These are phyloP conservation scores for Pleuronectes platessa DNA, from an alignment of 2,113 vertebrate genomes.

Conservation along the genomic window DNA sequence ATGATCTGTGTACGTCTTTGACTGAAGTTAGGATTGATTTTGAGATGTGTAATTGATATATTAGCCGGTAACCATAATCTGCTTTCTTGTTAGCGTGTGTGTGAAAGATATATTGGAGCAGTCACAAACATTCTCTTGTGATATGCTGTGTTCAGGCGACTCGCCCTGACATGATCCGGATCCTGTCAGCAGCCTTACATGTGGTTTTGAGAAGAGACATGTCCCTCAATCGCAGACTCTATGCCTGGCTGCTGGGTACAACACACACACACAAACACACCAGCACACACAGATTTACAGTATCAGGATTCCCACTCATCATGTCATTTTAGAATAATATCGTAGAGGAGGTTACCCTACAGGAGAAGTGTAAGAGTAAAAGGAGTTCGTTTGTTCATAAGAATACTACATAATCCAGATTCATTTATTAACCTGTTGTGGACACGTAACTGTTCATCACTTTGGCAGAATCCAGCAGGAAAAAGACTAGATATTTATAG, in stretches of 20 bases:
- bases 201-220: slow-evolving; percentile 98
- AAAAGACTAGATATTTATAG: neutral
- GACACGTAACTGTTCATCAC: neutral
- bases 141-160: slow-evolving; percentile 86
- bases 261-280: slow-evolving; percentile 11
- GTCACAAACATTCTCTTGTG: slow-evolving; percentile 19
- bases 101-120: slow-evolving; percentile 3
- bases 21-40: neutral
- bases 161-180: slow-evolving; percentile 95
- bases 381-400: too few species aligned
- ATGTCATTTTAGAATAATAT: neutral
- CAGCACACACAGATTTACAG: too few species aligned
- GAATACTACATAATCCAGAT: too few species aligned
- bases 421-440: neutral
- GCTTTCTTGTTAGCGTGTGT: neutral
- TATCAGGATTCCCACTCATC: too few species aligned
- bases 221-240: slow-evolving; percentile 98
- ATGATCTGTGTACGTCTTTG: neutral
- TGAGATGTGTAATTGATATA: too few species aligned
- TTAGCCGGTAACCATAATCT: too few species aligned
- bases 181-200: slow-evolving; percentile 96
- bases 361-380: too few species aligned
- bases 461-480: neutral
- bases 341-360: too few species aligned
- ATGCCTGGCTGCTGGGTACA: slow-evolving; percentile 98